These are phyloP conservation scores for Actinia tenebrosa DNA, from an alignment of 64 coral and sea anemone genomes.

Conservation along the genomic window DNA sequence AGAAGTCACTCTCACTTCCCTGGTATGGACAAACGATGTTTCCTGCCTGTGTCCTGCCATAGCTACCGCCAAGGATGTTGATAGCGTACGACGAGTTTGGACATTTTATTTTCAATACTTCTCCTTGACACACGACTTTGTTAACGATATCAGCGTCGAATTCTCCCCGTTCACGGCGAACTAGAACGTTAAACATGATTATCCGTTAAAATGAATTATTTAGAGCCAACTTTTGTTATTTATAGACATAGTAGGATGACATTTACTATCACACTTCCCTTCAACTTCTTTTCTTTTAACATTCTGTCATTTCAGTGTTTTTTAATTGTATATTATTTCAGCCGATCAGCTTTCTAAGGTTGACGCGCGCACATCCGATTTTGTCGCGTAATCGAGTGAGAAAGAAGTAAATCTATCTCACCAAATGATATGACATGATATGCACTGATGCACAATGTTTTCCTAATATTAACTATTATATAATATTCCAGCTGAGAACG, in stretches of 20 bases:
- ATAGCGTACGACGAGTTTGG: constrained; percentile 11
- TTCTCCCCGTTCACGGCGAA: neutral
- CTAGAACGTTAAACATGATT: neutral
- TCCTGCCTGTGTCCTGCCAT: constrained; percentile 38
- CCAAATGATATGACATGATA: no score
- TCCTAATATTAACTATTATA: no score
- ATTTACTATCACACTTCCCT: neutral
- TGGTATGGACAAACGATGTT: constrained; percentile 30
- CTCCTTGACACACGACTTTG: constrained; percentile 28
- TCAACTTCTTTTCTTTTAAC: neutral
- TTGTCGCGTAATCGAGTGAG: no score
- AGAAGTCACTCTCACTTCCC: constrained; percentile 11
- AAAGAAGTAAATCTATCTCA: no score
- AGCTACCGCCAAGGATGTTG: constrained; percentile 3
- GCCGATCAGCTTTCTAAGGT: no score
- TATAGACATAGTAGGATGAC: neutral
- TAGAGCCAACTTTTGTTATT: neutral
- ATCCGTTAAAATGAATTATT: neutral
- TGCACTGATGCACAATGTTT: no score
- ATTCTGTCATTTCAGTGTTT: neutral
- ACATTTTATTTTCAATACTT: constrained; percentile 6
- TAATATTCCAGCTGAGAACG: no score
- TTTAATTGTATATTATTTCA: neutral
- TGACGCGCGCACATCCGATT: no score
- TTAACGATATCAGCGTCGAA: neutral